Conservation (phyloP, 2,113 vertebrate genomes). For the Athene noctua region DNA sequence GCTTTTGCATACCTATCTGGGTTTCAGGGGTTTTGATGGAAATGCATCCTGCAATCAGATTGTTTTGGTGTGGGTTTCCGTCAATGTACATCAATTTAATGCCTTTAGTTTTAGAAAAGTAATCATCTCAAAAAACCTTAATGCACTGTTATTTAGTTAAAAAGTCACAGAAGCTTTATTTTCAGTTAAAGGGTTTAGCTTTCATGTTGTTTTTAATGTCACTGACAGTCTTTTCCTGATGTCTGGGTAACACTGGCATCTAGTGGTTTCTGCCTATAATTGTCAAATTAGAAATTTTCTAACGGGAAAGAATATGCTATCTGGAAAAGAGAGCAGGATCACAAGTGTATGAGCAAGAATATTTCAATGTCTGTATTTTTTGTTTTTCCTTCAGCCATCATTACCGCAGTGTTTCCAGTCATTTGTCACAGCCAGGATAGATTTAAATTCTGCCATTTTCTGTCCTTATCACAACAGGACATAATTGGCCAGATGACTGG, state of each 20-base stretch:
- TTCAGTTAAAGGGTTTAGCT: neutral
- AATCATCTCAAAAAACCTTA: neutral
- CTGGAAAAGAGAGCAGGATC: neutral
- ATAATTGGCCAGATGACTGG: neutral
- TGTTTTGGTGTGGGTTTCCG: neutral
- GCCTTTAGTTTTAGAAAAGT: neutral
- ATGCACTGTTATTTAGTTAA: neutral
- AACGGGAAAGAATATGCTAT: neutral
- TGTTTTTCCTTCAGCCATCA: neutral
- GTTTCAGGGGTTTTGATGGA: neutral
- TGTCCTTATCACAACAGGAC: neutral
- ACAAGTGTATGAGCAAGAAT: neutral
- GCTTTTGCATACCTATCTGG: neutral
- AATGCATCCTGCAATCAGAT: neutral
- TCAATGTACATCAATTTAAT: neutral
- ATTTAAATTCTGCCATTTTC: neutral
- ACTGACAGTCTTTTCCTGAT: neutral
- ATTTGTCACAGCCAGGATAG: neutral
- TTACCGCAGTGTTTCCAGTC: neutral
- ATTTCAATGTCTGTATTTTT: neutral
- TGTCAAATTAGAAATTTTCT: neutral
- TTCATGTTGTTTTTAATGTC: neutral
- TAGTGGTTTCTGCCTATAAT: slow-evolving; percentile 42
- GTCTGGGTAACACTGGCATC: slow-evolving; percentile 68
- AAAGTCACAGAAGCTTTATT: neutral